Percentiles rank a stretch among this genome's conserved stretches.
These are phyloP conservation scores for Spodoptera picta DNA, from an alignment of 2,888 invertebrate species.

Conservation along the genomic window DNA sequence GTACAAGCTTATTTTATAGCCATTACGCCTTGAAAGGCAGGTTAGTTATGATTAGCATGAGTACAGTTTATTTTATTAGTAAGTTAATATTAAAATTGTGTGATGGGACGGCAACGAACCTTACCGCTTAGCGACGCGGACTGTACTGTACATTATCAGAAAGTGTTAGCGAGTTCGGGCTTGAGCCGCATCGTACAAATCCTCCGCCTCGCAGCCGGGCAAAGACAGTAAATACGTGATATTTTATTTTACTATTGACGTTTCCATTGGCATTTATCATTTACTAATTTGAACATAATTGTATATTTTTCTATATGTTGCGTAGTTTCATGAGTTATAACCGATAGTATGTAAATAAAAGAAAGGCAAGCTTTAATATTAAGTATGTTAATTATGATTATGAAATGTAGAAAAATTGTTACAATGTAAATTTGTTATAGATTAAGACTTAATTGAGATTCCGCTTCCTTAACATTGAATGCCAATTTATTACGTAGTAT, in stretches of 20 bases:
- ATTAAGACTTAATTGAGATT: constrained; percentile 72
- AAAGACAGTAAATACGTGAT: constrained; percentile 62
- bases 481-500: constrained; percentile 64
- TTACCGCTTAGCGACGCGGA: not conserved
- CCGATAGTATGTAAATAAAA: constrained; percentile 68
- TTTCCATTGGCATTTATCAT: constrained; percentile 77
- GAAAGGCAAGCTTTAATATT: constrained; percentile 83
- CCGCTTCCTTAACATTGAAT: constrained; percentile 73
- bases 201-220: constrained; percentile 50
- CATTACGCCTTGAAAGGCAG: not conserved
- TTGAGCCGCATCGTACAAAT: constrained; percentile 39
- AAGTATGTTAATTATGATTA: constrained; percentile 78
- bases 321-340: constrained; percentile 56
- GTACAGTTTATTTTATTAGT: constrained; percentile 14
- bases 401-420: constrained; percentile 77
- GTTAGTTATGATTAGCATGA: constrained; percentile 9
- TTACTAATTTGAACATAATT: constrained; percentile 59
- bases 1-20: constrained; percentile 8
- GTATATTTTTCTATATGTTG: constrained; percentile 58
- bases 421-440: constrained; percentile 83
- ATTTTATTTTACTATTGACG: constrained; percentile 61
- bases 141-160: not conserved
- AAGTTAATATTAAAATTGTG: constrained; percentile 15
- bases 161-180: constrained; percentile 26
- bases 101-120: constrained; percentile 18